Conservation (phyloP, 2,113 vertebrate species). For the Grantiella picta region DNA sequence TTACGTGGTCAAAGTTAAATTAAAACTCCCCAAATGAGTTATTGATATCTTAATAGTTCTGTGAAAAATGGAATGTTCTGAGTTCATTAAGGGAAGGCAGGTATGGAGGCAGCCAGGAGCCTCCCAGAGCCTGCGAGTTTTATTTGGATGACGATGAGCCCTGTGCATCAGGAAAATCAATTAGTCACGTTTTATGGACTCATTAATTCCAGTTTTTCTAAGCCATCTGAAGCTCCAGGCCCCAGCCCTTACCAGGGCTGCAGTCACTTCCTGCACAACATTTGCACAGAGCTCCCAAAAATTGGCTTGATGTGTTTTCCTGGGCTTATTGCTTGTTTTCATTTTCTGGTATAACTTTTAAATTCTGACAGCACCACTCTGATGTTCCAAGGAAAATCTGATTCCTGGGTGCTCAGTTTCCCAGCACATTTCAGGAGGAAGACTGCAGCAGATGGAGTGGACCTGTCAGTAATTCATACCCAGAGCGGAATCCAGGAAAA, state of each 20-base stretch:
- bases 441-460: slow-evolving; percentile 19
- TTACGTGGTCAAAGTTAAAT: not conserved
- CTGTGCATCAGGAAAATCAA: not conserved
- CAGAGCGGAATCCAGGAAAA: not conserved
- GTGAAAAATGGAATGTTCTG: not conserved
- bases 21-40: not conserved
- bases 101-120: not conserved
- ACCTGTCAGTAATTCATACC: slow-evolving; percentile 12
- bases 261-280: not conserved
- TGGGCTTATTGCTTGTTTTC: not conserved
- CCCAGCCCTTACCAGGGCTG: not conserved
- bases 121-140: not conserved
- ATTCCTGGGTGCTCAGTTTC: not conserved
- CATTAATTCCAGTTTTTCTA: not conserved
- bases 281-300: not conserved
- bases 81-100: not conserved
- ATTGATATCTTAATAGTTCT: not conserved
- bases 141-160: not conserved
- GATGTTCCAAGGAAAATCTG: slow-evolving; percentile 1
- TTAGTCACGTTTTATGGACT: not conserved
- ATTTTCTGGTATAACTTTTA: not conserved
- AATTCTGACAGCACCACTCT: not conserved
- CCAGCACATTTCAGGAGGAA: not conserved
- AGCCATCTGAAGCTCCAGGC: not conserved
- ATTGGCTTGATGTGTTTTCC: not conserved